A percentile compares a stretch with the other conserved stretches of the same genome.
These are phyloP conservation scores for Erynnis tages DNA, from an alignment of 2,888 invertebrate species.

Conservation along the genomic window DNA sequence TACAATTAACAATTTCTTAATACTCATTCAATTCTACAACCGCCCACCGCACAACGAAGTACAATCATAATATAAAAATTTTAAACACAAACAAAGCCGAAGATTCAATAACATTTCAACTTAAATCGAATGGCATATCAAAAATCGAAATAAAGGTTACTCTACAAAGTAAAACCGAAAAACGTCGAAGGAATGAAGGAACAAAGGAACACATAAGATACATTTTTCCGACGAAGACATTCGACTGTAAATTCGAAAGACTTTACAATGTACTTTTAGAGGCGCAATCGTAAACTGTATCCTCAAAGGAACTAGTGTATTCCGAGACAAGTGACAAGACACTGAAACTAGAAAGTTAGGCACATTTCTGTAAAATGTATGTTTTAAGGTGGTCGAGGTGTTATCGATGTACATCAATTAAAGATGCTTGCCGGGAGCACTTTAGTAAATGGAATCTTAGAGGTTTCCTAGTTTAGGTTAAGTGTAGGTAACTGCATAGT, in stretches of 20 bases:
- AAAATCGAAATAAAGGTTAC: constrained; percentile 20
- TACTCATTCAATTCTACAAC: background rate
- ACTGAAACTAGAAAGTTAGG: constrained; percentile 2
- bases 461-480: no score
- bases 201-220: constrained; percentile 38
- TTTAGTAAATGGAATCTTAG: no score
- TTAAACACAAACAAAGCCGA: background rate
- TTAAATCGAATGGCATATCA: constrained; percentile 2
- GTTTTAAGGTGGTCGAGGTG: no score
- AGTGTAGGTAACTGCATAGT: no score
- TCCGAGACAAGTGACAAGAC: constrained; percentile 27
- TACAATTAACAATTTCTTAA: no score
- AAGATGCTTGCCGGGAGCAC: no score
- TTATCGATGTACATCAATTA: no score
- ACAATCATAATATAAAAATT: background rate
- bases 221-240: constrained; percentile 35
- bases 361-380: background rate
- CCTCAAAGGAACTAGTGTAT: constrained; percentile 56
- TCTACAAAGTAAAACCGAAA: constrained; percentile 36
- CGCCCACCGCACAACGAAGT: background rate
- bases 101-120: background rate
- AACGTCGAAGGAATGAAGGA: constrained; percentile 32
- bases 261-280: constrained; percentile 54
- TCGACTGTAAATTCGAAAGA: constrained; percentile 48
- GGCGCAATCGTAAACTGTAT: constrained; percentile 54